Conservation (phyloP, 2,888 invertebrate genomes). For the Sinohyriopsis cumingii region DNA sequence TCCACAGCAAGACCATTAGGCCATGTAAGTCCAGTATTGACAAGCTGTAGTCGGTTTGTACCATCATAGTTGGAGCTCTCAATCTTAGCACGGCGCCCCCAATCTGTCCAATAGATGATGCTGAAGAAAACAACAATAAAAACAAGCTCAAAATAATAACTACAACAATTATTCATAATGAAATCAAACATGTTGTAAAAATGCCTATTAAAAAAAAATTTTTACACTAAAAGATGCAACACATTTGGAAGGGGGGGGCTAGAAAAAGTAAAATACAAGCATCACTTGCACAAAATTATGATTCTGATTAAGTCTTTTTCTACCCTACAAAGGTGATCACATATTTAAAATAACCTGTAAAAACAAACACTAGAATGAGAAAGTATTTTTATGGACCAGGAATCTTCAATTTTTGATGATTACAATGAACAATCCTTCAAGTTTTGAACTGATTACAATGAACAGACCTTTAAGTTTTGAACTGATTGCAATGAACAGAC, state of each 20-base stretch:
- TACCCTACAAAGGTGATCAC: too few species aligned
- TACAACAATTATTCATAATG: too few species aligned
- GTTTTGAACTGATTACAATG: too few species aligned
- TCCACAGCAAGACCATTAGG: conserved; percentile 45
- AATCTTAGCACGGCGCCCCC: conserved; percentile 39
- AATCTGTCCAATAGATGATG: conserved; percentile 47
- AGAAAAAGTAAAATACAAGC: not conserved
- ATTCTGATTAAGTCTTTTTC: too few species aligned
- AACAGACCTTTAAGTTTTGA: too few species aligned
- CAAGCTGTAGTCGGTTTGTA: conserved; percentile 16
- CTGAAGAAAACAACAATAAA: conserved; percentile 16
- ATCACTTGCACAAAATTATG: not conserved
- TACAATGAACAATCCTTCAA: too few species aligned
- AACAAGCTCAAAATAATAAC: not conserved
- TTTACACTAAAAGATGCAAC: not conserved
- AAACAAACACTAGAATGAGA: too few species aligned
- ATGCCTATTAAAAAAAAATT: not conserved
- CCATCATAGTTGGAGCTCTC: conserved; percentile 44
- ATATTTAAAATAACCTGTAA: too few species aligned
- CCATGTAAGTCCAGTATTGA: conserved; percentile 26
- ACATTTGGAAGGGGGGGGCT: not conserved
- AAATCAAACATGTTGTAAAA: not conserved
- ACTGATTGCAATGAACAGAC: too few species aligned
- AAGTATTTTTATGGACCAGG: too few species aligned
- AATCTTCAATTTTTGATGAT: too few species aligned